phyloP scores from a whole-genome alignment of 2,113 vertebrate species.

The Eleginops maclovinus region DNA sequence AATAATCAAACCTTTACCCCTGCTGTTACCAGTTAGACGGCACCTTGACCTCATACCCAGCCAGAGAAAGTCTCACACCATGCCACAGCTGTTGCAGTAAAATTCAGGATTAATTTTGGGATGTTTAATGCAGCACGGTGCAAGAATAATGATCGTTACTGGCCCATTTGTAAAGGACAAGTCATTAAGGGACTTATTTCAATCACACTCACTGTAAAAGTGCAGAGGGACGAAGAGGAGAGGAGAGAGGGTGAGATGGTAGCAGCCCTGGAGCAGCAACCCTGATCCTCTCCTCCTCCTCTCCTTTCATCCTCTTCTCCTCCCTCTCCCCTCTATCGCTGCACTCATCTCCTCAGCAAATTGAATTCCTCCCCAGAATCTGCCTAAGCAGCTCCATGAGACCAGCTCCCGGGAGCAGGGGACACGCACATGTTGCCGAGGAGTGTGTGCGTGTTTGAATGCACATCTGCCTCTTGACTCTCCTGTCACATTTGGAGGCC shows the following conservation, averaged over 20 bases:
- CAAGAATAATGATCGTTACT: slow-evolving; percentile 52
- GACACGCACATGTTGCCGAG: neutral
- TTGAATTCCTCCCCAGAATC: slow-evolving; percentile 70
- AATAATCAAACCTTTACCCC: neutral
- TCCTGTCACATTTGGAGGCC: slow-evolving; percentile 59
- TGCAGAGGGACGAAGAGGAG: slow-evolving; percentile 8
- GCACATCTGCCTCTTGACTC: slow-evolving; percentile 40
- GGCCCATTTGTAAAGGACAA: slow-evolving; percentile 49
- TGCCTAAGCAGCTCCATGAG: slow-evolving; percentile 58
- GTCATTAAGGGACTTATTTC: slow-evolving; percentile 47
- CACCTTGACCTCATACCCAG: slow-evolving; percentile 26
- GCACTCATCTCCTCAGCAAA: slow-evolving; percentile 65
- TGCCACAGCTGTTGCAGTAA: slow-evolving; percentile 29
- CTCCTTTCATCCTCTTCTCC: slow-evolving; percentile 52
- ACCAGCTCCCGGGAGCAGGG: slow-evolving; percentile 6
- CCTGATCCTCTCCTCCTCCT: slow-evolving; percentile 47
- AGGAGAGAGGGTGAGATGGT: slow-evolving; percentile 28
- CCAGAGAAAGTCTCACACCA: slow-evolving; percentile 24
- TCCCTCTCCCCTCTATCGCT: slow-evolving; percentile 53
- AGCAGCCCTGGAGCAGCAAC: slow-evolving; percentile 48
- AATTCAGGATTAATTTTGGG: slow-evolving; percentile 32
- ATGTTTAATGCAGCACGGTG: slow-evolving; percentile 46
- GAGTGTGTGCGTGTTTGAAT: slow-evolving; percentile 23
- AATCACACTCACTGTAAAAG: slow-evolving; percentile 26
- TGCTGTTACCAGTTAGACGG: neutral